Evolutionary conservation across 2,113 vertebrate genomes (phyloP).

Genomic region (Pipra filicauda): DNA sequence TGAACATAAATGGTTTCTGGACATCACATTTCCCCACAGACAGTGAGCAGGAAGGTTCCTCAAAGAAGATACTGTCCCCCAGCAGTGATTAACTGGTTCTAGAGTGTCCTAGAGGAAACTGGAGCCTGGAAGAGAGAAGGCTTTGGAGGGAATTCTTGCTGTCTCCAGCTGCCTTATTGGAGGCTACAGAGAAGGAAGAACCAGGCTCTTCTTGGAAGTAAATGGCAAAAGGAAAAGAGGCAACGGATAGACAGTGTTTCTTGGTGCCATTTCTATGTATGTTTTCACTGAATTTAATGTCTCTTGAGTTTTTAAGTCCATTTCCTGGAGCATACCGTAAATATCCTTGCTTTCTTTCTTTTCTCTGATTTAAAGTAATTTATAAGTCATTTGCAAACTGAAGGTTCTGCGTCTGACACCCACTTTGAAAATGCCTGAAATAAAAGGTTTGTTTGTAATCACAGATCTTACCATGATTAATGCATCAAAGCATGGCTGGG

Average conservation of each 20-base stretch:
- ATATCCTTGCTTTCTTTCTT: background rate
- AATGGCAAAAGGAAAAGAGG: background rate
- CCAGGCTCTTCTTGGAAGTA: background rate
- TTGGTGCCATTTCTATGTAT: background rate
- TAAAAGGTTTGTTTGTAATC: background rate
- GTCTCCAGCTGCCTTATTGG: too few relatives aligned
- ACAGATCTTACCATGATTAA: background rate
- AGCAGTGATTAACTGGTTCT: background rate
- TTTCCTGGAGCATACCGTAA: background rate
- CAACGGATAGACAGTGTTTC: background rate
- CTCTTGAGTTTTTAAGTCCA: background rate
- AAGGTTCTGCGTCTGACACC: background rate
- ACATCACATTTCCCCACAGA: background rate
- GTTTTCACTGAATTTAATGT: background rate
- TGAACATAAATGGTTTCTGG: background rate
- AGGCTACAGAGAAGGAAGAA: background rate
- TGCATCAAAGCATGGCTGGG: background rate
- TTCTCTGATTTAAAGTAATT: background rate
- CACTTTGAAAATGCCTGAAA: background rate
- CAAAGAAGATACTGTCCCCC: background rate
- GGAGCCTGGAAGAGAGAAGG: background rate
- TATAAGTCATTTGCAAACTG: background rate
- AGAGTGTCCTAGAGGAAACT: background rate
- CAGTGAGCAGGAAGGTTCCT: background rate
- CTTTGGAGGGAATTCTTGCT: background rate